phyloP scores from a whole-genome alignment of 2,113 vertebrate species.

The Catagonus wagneri region DNA sequence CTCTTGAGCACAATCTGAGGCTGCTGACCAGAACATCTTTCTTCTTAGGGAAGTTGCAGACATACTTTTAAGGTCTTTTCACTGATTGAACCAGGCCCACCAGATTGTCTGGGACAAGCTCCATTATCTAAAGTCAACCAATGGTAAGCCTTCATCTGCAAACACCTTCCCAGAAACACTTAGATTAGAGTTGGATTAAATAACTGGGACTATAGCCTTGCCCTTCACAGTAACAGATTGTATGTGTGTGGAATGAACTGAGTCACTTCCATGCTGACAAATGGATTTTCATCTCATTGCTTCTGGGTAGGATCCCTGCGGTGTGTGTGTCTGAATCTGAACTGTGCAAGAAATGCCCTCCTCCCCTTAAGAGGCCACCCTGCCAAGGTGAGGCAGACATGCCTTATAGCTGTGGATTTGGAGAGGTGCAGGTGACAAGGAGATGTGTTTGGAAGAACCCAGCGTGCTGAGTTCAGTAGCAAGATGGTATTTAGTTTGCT shows the following conservation, averaged over 20 bases:
- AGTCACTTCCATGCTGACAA: background rate
- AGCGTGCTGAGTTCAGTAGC: background rate
- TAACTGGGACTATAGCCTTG: background rate
- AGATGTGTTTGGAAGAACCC: background rate
- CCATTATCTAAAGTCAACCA: background rate
- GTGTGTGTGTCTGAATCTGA: background rate
- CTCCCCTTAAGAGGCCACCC: background rate
- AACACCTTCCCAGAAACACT: background rate
- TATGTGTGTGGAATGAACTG: background rate
- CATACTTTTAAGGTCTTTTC: background rate
- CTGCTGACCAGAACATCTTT: background rate
- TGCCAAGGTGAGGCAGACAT: background rate
- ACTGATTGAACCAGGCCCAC: background rate
- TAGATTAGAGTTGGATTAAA: background rate
- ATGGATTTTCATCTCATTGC: background rate
- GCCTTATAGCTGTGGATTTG: background rate
- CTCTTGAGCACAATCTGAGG: background rate
- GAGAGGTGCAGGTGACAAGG: background rate
- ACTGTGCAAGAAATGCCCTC: background rate
- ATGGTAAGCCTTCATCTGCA: background rate
- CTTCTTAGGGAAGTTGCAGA: background rate
- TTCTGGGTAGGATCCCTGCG: background rate
- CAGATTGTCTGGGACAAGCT: background rate
- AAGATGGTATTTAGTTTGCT: constrained; percentile 52
- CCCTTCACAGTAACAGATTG: background rate